phyloP scores from a whole-genome alignment of 2,797 vertebrate species.

The Margarornis squamiger region DNA sequence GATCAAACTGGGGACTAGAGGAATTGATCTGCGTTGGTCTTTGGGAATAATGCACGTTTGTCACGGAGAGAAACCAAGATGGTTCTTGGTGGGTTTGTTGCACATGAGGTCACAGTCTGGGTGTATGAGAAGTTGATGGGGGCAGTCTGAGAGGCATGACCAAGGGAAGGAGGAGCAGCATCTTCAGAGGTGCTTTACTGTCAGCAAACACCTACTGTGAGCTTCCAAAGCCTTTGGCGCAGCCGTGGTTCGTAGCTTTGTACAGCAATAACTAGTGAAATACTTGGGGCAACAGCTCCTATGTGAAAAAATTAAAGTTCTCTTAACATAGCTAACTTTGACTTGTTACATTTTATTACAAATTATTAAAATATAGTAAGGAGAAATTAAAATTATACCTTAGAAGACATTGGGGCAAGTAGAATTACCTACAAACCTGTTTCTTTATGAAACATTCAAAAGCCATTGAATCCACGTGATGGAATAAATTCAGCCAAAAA shows the following conservation, averaged over 20 bases:
- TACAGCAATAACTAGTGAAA: background rate
- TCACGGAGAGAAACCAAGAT: background rate
- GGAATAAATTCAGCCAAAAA: background rate
- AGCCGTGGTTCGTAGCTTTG: background rate
- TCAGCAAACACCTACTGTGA: background rate
- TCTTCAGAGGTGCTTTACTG: background rate
- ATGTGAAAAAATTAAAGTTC: background rate
- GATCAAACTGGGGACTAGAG: background rate
- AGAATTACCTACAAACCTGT: background rate
- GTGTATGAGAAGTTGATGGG: background rate
- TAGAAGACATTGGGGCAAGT: background rate
- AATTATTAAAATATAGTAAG: background rate
- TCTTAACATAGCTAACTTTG: background rate
- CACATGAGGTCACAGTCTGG: fast-evolving
- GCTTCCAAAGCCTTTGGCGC: background rate
- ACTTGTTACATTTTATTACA: background rate
- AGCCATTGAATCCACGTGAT: background rate
- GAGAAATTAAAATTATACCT: background rate
- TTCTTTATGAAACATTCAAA: background rate
- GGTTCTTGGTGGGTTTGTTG: background rate
- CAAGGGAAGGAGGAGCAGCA: background rate
- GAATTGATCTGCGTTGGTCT: background rate
- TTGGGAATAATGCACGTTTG: background rate
- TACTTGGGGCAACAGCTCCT: background rate
- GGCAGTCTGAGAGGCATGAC: background rate